Conservation (phyloP, 2,888 invertebrate species). For the Drosophila gaucha region DNA sequence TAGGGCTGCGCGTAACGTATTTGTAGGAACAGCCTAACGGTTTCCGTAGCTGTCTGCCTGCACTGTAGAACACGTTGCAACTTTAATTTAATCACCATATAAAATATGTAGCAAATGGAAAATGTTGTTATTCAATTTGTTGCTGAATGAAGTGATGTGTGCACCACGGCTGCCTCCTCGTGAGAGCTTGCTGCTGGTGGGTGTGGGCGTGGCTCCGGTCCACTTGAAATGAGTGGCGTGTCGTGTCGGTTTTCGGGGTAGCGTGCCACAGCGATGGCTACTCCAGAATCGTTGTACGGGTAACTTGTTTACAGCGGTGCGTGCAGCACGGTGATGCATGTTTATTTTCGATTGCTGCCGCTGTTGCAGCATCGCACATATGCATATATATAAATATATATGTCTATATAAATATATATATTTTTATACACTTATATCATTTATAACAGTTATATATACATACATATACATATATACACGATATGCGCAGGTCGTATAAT, state of each 20-base stretch:
- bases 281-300: conserved; percentile 45
- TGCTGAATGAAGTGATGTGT: conserved; percentile 73
- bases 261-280: conserved; percentile 56
- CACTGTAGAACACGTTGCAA: conserved; percentile 51
- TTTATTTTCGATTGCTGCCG: conserved; percentile 59
- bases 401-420: background rate
- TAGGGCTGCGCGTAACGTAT: conserved; percentile 15
- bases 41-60: conserved; percentile 16
- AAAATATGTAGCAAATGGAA: conserved; percentile 77
- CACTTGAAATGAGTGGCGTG: conserved; percentile 71
- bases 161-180: conserved; percentile 5
- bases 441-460: too few species aligned
- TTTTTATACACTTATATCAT: background rate
- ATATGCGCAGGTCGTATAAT: conserved; percentile 44
- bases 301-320: conserved; percentile 72
- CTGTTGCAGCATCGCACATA: conserved; percentile 49
- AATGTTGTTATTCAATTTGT: conserved; percentile 79
- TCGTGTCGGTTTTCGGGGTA: conserved; percentile 58
- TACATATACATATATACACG: background rate
- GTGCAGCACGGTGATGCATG: conserved; percentile 68
- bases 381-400: background rate
- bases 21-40: conserved; percentile 22
- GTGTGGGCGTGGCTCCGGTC: conserved; percentile 22
- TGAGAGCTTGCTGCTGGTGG: conserved; percentile 2
- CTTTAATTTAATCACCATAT: conserved; percentile 74